Percentiles rank a stretch among this genome's conserved stretches.
Evolutionary conservation across 2,797 vertebrate genomes (phyloP).

Genomic region (Lagodon rhomboides): DNA sequence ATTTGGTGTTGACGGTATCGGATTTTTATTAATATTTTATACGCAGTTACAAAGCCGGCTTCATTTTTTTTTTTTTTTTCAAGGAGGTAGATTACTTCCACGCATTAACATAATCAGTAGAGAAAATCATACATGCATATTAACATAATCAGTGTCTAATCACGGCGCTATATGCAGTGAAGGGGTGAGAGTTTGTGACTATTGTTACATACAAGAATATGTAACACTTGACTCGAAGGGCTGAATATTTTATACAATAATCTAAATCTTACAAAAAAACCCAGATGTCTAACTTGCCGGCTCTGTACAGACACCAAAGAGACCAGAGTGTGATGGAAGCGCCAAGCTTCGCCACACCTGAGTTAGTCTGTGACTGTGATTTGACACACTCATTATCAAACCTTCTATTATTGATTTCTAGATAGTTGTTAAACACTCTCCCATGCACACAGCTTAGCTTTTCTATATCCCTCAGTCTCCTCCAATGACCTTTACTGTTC

Average conservation of each 20-base stretch:
- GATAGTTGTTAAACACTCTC: constrained; percentile 74
- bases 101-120: constrained; percentile 43
- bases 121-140: constrained; percentile 45
- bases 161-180: constrained; percentile 12
- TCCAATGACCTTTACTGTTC: constrained; percentile 82
- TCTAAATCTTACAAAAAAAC: constrained; percentile 35
- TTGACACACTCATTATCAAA: constrained; percentile 74
- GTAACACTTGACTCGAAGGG: constrained; percentile 11
- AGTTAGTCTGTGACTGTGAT: constrained; percentile 54
- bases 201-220: neutral
- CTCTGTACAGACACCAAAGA: neutral
- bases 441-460: constrained; percentile 78
- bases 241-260: constrained; percentile 14
- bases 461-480: constrained; percentile 74
- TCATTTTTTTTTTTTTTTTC: neutral
- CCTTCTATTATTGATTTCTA: constrained; percentile 78
- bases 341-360: constrained; percentile 40
- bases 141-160: constrained; percentile 49
- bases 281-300: constrained; percentile 5
- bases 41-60: constrained; percentile 24
- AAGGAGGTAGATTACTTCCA: constrained; percentile 27
- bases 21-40: constrained; percentile 44
- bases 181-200: constrained; percentile 19
- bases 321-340: constrained; percentile 42
- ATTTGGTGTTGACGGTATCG: constrained; percentile 41